phyloP scores from a whole-genome alignment of 2,888 invertebrate species.

The Augochlorella aurata region DNA sequence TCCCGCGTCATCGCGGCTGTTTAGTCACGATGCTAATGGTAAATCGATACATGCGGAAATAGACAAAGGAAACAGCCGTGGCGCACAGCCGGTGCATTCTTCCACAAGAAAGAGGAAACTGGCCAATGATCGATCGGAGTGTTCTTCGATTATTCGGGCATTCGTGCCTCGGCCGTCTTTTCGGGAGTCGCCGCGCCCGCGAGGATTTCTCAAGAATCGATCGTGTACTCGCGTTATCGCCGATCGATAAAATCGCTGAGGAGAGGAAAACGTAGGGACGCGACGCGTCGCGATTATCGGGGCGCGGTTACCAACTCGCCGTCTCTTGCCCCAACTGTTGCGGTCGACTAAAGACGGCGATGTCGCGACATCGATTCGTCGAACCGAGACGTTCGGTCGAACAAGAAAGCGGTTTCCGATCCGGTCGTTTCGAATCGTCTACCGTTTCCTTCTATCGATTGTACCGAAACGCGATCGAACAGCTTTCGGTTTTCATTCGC shows the following conservation, averaged over 20 bases:
- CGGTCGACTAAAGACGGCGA: neutral
- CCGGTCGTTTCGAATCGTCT: neutral
- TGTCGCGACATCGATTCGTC: neutral
- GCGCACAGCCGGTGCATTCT: neutral
- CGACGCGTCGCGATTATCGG: slow-evolving; percentile 14
- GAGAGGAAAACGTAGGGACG: too few relatives aligned
- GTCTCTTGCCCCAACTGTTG: neutral
- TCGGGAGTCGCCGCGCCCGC: neutral
- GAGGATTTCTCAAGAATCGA: neutral
- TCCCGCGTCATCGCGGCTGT: neutral
- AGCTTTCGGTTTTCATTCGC: neutral
- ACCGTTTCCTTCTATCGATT: neutral
- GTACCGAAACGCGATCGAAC: neutral
- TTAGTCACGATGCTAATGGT: slow-evolving; percentile 54
- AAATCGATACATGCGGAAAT: slow-evolving; percentile 58
- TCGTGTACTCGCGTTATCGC: neutral
- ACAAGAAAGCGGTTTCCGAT: slow-evolving; percentile 5
- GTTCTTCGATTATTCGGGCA: neutral
- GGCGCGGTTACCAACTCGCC: neutral
- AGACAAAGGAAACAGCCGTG: slow-evolving; percentile 15
- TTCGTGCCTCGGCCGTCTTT: too few relatives aligned
- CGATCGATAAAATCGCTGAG: slow-evolving; percentile 15
- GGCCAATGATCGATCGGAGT: neutral
- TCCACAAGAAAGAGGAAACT: neutral
- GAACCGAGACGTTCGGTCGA: slow-evolving; percentile 6